phyloP scores from a whole-genome alignment of 1,140 invertebrate species.

The Brachionus calyciflorus region DNA sequence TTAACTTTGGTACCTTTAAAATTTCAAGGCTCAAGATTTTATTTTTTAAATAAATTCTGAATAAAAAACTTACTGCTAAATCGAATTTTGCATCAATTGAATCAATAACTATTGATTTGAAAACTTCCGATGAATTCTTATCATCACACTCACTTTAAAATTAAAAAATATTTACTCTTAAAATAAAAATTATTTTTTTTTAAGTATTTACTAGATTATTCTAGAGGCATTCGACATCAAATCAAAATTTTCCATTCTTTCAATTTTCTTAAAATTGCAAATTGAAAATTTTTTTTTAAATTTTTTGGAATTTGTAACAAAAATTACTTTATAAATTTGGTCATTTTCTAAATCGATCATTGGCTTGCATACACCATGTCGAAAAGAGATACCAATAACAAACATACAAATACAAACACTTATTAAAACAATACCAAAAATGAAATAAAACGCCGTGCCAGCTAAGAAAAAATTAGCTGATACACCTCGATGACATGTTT shows the following conservation, averaged over 20 bases:
- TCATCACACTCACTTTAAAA: too few species aligned
- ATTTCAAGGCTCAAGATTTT: background rate
- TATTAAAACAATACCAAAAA: conserved; percentile 15
- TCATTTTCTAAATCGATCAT: conserved; percentile 1
- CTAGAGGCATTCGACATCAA: too few species aligned
- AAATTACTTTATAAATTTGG: background rate
- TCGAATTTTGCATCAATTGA: too few species aligned
- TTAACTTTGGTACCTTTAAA: background rate
- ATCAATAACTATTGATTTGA: too few species aligned
- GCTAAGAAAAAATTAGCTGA: conserved; percentile 36
- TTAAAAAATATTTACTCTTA: too few species aligned
- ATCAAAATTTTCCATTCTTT: background rate
- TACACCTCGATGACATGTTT: conserved; percentile 32
- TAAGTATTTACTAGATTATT: too few species aligned
- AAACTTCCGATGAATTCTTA: too few species aligned
- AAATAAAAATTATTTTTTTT: too few species aligned
- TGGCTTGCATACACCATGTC: background rate
- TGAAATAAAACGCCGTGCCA: background rate
- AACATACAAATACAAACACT: conserved; percentile 13
- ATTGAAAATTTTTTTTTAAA: background rate
- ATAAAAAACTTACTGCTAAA: background rate
- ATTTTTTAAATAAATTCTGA: background rate
- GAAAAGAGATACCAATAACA: background rate
- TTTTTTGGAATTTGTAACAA: too few species aligned
- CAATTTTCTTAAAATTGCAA: background rate